Base-by-base conservation (phyloP, 1,140 invertebrate genomes). In the Sycobia sp. region DNA sequence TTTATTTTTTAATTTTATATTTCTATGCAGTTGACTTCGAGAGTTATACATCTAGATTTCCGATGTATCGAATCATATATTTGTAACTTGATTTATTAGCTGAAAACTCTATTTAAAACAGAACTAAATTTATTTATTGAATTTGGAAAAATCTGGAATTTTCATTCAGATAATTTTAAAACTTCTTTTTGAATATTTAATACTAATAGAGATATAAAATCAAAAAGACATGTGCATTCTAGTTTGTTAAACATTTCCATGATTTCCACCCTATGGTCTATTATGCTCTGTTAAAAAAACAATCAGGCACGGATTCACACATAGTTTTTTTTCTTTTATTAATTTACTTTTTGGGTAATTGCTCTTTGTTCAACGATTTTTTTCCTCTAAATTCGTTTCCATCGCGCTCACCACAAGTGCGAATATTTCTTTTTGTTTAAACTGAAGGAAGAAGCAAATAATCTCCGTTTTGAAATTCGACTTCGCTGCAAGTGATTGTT, bases 1-100 rank as follows among this genome's bases (percentile, higher is more conserved):
- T 62, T 51, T 11, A 32, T 51, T 65, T 70, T 65, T 67, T 72
- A 36, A 38, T 69, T 66, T 55, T 41, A 59, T 67, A 51, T 62
- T 69, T 69, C 47, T 54, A 70, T 54, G 36, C 54, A 62, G 65
- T 66, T 67, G 38, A 63, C 63, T 58, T 43, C 44, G 16, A 61
- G 49, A 63, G 65, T 65, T 29, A 53, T 29, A 69, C 39, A 62
- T 34, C 29, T 53, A 13, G 8, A 51, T 11, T n/a, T 47, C 29
- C 3, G 43, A 34, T 22, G 4, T 11, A 58, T 41, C 18, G n/a
- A 57, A 49, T 43, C n/a, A 27, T 34, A 25, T 43, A 18, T 50
- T 44, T 29, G n/a, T 13, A 25, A 39, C 29, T 13, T 20, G 32
- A 54, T 59, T 49, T 36, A 51, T 51, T 23, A 23, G 22, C 32